These are phyloP conservation scores for Trachelus iudaicus DNA, from an alignment of 2,888 invertebrate species.

Conservation along the genomic window DNA sequence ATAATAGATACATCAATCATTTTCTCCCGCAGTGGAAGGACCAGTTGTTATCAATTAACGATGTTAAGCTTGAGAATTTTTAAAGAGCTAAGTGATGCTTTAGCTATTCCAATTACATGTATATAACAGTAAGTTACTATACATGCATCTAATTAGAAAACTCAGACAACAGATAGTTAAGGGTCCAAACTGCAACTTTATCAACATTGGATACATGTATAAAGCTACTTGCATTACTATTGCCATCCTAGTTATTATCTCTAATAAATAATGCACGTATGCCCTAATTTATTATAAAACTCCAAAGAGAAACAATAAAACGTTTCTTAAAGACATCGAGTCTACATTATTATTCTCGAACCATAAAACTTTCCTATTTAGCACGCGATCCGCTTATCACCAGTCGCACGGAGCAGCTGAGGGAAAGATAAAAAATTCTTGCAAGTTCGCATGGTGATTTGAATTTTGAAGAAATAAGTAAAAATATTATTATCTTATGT, in stretches of 20 bases:
- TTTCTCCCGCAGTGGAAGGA: not conserved
- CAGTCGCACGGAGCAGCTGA: not conserved
- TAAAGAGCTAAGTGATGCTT: not conserved
- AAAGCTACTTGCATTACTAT: not conserved
- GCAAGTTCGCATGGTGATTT: not conserved
- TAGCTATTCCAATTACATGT: not conserved
- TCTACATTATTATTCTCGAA: not conserved
- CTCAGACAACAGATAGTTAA: not conserved
- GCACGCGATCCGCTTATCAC: not conserved
- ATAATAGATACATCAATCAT: not conserved
- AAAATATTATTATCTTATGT: not conserved
- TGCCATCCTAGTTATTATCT: not conserved
- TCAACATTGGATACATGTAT: not conserved
- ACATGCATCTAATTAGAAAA: not conserved
- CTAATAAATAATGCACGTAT: not conserved
- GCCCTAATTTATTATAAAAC: not conserved
- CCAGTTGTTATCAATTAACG: not conserved
- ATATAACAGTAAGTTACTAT: not conserved
- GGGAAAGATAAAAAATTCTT: not conserved
- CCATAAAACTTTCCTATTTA: not conserved
- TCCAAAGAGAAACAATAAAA: not conserved
- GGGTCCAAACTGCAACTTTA: not conserved
- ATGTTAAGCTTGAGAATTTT: not conserved
- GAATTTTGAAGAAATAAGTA: not conserved
- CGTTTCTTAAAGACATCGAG: not conserved